Evolutionary conservation across 2,113 vertebrate genomes (phyloP).

Genomic region (Origma solitaria): DNA sequence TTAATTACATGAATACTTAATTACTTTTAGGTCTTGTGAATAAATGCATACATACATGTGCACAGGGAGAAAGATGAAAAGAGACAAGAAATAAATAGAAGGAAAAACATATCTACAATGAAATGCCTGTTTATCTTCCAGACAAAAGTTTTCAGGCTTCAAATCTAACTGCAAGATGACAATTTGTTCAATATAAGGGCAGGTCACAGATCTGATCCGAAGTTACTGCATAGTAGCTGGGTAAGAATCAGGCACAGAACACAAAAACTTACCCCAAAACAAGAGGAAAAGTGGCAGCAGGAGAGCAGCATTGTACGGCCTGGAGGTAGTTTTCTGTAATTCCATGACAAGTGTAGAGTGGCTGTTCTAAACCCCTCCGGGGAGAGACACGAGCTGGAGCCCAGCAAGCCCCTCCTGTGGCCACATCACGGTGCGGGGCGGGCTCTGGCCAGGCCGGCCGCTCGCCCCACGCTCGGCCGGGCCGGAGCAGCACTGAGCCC

Average conservation of each 20-base stretch:
- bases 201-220: neutral
- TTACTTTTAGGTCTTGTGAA: neutral
- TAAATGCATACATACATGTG: neutral
- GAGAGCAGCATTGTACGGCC: slow-evolving; percentile 56
- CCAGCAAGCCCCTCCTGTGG: neutral
- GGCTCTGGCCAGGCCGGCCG: neutral
- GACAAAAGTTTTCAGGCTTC: neutral
- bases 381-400: neutral
- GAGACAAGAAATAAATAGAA: neutral
- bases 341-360: slow-evolving; percentile 68
- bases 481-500: neutral
- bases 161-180: neutral
- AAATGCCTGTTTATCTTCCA: neutral
- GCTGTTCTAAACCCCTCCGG: neutral
- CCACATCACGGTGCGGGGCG: neutral
- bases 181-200: neutral
- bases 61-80: neutral
- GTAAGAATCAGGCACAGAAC: neutral
- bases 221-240: neutral
- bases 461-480: neutral
- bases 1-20: neutral
- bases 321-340: slow-evolving; percentile 51
- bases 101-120: neutral
- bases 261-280: slow-evolving; percentile 57
- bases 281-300: slow-evolving; percentile 76